These are phyloP conservation scores for Invenusta paracnida DNA, from an alignment of 2,888 invertebrate genomes.

Conservation along the genomic window DNA sequence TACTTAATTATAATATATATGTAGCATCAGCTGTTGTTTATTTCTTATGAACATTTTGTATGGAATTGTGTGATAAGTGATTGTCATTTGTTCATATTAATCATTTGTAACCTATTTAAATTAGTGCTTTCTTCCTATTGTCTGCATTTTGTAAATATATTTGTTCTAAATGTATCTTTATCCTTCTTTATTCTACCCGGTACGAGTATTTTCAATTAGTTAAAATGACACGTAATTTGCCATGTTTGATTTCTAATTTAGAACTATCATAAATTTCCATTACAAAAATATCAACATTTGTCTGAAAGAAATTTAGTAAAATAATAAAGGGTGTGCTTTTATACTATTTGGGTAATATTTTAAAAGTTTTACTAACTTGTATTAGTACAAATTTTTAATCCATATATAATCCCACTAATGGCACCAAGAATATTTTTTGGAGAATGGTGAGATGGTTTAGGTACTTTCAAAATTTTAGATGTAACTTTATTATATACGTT, in stretches of 20 bases:
- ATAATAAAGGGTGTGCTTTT: not conserved
- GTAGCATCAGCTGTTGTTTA: not conserved
- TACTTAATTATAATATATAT: not conserved
- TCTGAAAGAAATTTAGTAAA: not conserved
- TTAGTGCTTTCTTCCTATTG: no score
- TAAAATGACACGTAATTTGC: not conserved
- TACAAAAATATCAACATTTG: not conserved
- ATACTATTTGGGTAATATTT: not conserved
- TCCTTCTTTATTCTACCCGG: not conserved
- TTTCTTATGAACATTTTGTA: no score
- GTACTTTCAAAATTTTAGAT: no score
- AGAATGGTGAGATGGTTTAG: no score
- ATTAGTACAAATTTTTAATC: no score
- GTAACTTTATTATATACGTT: no score
- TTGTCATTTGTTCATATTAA: not conserved
- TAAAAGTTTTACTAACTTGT: not conserved
- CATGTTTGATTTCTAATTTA: not conserved
- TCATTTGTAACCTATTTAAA: not conserved
- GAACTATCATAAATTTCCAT: not conserved
- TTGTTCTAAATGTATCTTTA: not conserved
- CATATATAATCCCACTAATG: not conserved
- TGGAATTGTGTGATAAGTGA: not conserved
- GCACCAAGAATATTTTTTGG: no score
- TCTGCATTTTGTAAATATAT: not conserved
- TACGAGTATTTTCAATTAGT: not conserved